These are phyloP conservation scores for Tinea trinotella DNA, from an alignment of 2,888 invertebrate species.

Conservation along the genomic window DNA sequence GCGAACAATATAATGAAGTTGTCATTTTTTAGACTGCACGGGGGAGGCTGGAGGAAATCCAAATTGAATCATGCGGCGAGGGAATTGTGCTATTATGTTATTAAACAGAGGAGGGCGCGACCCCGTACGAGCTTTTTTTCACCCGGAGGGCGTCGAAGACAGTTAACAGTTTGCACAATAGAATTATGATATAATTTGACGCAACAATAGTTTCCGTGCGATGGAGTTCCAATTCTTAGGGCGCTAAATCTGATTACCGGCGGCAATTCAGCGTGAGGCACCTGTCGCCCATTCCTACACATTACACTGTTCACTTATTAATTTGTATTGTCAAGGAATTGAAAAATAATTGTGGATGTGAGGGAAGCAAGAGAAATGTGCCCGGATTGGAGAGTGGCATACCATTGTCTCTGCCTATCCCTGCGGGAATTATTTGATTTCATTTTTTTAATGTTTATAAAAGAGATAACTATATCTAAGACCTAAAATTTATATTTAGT, in stretches of 20 bases:
- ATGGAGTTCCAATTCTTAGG: slow-evolving; percentile 19
- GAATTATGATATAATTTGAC: slow-evolving; percentile 72
- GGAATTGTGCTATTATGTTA: slow-evolving; percentile 80
- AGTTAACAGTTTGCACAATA: slow-evolving; percentile 71
- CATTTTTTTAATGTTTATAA: slow-evolving; percentile 5
- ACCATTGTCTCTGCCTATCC: too few species aligned
- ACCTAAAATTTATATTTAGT: too few species aligned
- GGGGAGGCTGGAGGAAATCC: slow-evolving; percentile 73
- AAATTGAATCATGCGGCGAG: slow-evolving; percentile 79
- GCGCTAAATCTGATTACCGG: slow-evolving; percentile 24
- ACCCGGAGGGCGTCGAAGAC: slow-evolving; percentile 60
- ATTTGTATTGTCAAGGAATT: too few species aligned
- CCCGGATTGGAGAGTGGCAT: too few species aligned
- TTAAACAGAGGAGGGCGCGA: slow-evolving; percentile 75
- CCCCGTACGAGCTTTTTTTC: slow-evolving; percentile 64
- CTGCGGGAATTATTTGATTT: neutral
- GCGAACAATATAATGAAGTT: slow-evolving; percentile 71
- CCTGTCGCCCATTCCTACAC: slow-evolving; percentile 8
- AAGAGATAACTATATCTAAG: too few species aligned
- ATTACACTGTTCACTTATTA: too few species aligned
- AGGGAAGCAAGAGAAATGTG: too few species aligned
- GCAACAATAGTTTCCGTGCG: slow-evolving; percentile 44
- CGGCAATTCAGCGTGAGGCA: slow-evolving; percentile 20
- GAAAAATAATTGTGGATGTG: too few species aligned
- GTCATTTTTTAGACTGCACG: slow-evolving; percentile 69